Percentiles rank a stretch among this genome's conserved stretches.
Evolutionary conservation across 2,113 vertebrate species (phyloP).

Genomic region (Chroicocephalus ridibundus): DNA sequence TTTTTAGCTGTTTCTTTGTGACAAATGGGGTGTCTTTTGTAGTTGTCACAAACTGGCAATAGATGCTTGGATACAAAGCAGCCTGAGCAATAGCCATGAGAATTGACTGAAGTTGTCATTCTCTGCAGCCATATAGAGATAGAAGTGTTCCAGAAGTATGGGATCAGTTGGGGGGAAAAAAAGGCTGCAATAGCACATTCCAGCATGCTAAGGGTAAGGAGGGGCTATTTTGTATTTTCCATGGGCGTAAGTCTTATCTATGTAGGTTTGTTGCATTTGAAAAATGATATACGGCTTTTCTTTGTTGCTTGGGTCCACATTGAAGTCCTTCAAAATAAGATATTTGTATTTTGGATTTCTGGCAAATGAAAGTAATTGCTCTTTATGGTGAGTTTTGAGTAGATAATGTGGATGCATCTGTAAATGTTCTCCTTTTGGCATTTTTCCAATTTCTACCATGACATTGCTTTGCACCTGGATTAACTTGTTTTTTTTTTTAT

Average conservation of each 20-base stretch:
- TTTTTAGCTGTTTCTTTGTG: background rate
- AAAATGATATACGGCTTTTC: fast-evolving
- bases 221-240: background rate
- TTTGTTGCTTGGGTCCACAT: background rate
- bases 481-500: background rate
- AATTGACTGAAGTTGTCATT: background rate
- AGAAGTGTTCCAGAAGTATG: background rate
- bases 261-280: background rate
- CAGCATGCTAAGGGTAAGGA: background rate
- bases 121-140: background rate
- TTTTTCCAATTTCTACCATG: background rate
- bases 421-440: background rate
- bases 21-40: constrained; percentile 54
- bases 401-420: background rate
- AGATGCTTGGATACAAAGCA: constrained; percentile 37
- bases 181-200: background rate
- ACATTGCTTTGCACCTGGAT: background rate
- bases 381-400: background rate
- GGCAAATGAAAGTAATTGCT: background rate
- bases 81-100: background rate
- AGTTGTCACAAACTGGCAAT: constrained; percentile 64
- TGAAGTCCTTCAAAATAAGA: background rate
- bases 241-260: fast-evolving
- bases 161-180: background rate
- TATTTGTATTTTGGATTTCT: background rate